Conservation (phyloP, 2,888 invertebrate genomes). For the Pachydiplax longipennis region DNA sequence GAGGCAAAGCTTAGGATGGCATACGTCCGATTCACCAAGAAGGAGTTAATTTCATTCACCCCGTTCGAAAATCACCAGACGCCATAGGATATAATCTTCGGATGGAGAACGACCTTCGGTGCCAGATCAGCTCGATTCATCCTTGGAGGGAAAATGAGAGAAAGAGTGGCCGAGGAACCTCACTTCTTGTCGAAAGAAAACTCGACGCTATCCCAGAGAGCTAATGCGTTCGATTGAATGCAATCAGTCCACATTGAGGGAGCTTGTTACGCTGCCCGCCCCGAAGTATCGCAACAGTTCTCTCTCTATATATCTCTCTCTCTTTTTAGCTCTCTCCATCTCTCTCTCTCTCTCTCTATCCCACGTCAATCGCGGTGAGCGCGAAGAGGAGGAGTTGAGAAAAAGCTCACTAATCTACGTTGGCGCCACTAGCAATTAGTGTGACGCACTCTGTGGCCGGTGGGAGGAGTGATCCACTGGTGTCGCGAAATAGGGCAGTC, state of each 20-base stretch:
- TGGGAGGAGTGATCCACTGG: background rate
- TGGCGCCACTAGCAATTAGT: constrained; percentile 39
- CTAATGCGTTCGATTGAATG: constrained; percentile 9
- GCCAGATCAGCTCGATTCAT: background rate
- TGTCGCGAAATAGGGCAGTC: background rate
- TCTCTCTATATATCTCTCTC: background rate
- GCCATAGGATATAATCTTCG: background rate
- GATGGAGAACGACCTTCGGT: background rate
- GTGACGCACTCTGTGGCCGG: background rate
- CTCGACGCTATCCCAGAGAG: background rate
- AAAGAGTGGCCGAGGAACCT: background rate
- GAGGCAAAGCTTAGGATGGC: too few relatives aligned
- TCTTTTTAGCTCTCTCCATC: background rate
- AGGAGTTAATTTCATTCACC: too few relatives aligned
- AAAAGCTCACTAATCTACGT: constrained; percentile 5
- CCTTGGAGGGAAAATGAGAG: background rate
- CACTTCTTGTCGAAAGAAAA: background rate
- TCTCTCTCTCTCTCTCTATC: background rate
- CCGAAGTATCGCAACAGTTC: background rate
- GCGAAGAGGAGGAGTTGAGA: background rate
- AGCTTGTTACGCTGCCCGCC: background rate
- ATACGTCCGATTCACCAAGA: too few relatives aligned
- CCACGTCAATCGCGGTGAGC: constrained; percentile 28
- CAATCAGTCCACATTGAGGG: constrained; percentile 1
- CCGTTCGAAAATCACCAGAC: background rate